Conservation (phyloP, 2,888 invertebrate species). For the Cephus spinipes region DNA sequence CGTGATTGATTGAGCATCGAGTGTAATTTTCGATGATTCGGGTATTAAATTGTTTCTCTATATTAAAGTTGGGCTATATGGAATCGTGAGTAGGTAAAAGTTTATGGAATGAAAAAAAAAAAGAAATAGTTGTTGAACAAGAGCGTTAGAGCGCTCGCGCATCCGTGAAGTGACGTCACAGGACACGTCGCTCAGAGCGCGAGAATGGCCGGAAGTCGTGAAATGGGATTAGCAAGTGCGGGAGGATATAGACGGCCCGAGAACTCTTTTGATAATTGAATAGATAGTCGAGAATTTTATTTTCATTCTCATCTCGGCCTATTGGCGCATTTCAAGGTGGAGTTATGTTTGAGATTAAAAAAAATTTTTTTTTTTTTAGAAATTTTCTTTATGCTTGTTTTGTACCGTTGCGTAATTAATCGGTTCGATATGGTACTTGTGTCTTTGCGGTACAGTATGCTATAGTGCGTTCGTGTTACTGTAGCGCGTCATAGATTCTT, state of each 20-base stretch:
- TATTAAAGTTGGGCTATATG: neutral
- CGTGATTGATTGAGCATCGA: neutral
- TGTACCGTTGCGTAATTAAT: neutral
- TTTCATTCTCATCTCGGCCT: conserved; percentile 11
- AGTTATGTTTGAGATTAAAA: no score
- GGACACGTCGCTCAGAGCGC: conserved; percentile 64
- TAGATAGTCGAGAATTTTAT: conserved; percentile 53
- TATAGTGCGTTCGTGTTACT: neutral
- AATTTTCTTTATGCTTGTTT: no score
- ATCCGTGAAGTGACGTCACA: conserved; percentile 61
- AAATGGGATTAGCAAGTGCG: conserved; percentile 60
- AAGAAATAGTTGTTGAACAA: conserved; percentile 41
- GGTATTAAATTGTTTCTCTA: neutral
- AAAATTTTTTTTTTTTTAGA: no score
- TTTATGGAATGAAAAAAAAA: conserved; percentile 11
- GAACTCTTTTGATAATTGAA: conserved; percentile 62
- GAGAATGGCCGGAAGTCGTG: conserved; percentile 66
- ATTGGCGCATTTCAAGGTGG: no score
- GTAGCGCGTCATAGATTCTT: neutral
- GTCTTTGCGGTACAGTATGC: no score
- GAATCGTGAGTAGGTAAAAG: neutral
- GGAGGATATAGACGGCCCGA: conserved; percentile 48
- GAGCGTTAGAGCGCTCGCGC: conserved; percentile 43
- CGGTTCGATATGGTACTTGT: neutral
- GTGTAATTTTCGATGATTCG: neutral